These are phyloP conservation scores for Calliphora vicina DNA, from an alignment of 1,140 invertebrate genomes.

Conservation along the genomic window DNA sequence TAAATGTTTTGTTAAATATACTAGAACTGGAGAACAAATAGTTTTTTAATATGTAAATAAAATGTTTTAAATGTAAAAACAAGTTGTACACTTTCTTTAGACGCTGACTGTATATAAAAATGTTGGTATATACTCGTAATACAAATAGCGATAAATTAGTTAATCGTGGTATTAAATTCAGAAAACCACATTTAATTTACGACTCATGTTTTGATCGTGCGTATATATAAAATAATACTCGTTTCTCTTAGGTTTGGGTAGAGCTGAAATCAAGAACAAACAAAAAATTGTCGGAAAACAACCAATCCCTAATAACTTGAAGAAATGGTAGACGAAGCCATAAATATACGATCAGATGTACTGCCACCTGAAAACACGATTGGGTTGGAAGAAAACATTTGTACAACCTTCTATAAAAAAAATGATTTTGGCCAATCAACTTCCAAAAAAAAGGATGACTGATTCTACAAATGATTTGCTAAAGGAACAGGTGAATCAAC, in stretches of 20 bases:
- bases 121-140: too few species aligned
- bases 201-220: too few species aligned
- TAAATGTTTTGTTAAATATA: too few species aligned
- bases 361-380: conserved; percentile 25
- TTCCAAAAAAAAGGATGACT: neutral
- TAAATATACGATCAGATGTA: conserved; percentile 40
- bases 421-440: neutral
- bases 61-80: too few species aligned
- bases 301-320: neutral
- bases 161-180: too few species aligned
- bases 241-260: neutral
- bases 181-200: too few species aligned
- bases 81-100: too few species aligned
- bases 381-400: neutral
- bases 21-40: too few species aligned
- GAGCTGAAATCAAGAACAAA: neutral
- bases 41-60: too few species aligned
- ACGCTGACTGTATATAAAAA: too few species aligned
- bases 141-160: too few species aligned
- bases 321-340: conserved; percentile 18
- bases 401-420: neutral
- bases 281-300: neutral
- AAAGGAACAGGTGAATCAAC: neutral
- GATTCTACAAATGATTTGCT: neutral
- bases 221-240: too few species aligned